Evolutionary conservation across 1,140 invertebrate species (phyloP).

Genomic region (Drosophila rufa): DNA sequence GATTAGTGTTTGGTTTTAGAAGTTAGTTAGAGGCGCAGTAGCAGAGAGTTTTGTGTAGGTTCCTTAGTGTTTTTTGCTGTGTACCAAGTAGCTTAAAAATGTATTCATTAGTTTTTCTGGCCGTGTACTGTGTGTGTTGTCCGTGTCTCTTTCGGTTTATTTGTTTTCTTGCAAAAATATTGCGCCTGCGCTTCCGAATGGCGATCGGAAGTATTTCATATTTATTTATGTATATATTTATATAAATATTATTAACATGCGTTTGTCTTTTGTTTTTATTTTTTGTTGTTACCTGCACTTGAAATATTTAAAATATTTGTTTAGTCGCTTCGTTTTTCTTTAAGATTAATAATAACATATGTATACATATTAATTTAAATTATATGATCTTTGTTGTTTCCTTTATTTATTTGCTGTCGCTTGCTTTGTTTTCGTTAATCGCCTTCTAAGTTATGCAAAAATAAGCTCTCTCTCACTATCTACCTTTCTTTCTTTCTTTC

Average conservation of each 20-base stretch:
- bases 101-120: conserved; percentile 18
- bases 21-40: conserved; percentile 62
- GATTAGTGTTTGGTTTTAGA: conserved; percentile 59
- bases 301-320: conserved; percentile 52
- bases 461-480: conserved; percentile 36
- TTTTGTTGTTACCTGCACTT: conserved; percentile 43
- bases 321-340: conserved; percentile 27
- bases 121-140: conserved; percentile 28
- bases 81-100: conserved; percentile 40
- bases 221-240: conserved; percentile 33
- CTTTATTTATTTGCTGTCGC: conserved; percentile 4
- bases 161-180: conserved; percentile 52
- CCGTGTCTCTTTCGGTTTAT: background rate
- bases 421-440: conserved; percentile 24
- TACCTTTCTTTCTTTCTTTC: background rate
- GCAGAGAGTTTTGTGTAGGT: conserved; percentile 46
- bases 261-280: conserved; percentile 1
- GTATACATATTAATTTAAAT: conserved; percentile 46
- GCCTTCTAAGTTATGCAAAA: conserved; percentile 41
- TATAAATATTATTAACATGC: conserved; percentile 60
- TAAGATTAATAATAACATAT: conserved; percentile 51
- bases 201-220: conserved; percentile 29
- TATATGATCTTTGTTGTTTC: conserved; percentile 32
- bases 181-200: conserved; percentile 42
- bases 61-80: conserved; percentile 24